Conservation (phyloP, 2,888 invertebrate genomes). For the Eupithecia tripunctaria region DNA sequence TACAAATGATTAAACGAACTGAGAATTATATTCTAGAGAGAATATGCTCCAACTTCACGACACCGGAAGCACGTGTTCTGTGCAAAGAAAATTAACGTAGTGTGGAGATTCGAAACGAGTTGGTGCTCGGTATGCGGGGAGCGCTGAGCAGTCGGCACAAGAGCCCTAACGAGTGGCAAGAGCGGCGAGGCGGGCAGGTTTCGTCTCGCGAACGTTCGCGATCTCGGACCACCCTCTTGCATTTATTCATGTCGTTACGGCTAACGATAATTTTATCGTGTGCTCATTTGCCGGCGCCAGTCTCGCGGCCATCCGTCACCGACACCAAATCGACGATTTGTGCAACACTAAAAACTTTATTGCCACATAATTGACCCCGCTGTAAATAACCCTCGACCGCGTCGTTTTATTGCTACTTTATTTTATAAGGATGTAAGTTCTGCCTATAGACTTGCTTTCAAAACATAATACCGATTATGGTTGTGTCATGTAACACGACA, state of each 20-base stretch:
- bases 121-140: conserved; percentile 39
- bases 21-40: conserved; percentile 27
- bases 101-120: conserved; percentile 47
- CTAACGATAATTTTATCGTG: conserved; percentile 86
- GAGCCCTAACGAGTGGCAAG: conserved; percentile 73
- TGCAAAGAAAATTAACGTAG: conserved; percentile 51
- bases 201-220: conserved; percentile 60
- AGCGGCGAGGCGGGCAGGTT: conserved; percentile 54
- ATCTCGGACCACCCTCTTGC: conserved; percentile 79
- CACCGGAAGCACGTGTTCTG: conserved; percentile 35
- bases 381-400: conserved; percentile 69
- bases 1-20: not conserved
- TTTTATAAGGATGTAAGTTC: conserved; percentile 52
- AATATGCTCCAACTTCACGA: conserved; percentile 37
- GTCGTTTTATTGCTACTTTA: conserved; percentile 63
- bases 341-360: conserved; percentile 83
- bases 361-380: conserved; percentile 80
- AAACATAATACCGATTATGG: conserved; percentile 12
- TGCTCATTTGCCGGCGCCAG: conserved; percentile 84
- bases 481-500: not conserved
- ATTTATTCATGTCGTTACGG: conserved; percentile 86
- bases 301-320: conserved; percentile 81
- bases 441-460: conserved; percentile 24
- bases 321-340: conserved; percentile 82
- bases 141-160: conserved; percentile 70